Evolutionary conservation across 2,113 vertebrate genomes (phyloP).

Genomic region (Pseudopipra pipra): DNA sequence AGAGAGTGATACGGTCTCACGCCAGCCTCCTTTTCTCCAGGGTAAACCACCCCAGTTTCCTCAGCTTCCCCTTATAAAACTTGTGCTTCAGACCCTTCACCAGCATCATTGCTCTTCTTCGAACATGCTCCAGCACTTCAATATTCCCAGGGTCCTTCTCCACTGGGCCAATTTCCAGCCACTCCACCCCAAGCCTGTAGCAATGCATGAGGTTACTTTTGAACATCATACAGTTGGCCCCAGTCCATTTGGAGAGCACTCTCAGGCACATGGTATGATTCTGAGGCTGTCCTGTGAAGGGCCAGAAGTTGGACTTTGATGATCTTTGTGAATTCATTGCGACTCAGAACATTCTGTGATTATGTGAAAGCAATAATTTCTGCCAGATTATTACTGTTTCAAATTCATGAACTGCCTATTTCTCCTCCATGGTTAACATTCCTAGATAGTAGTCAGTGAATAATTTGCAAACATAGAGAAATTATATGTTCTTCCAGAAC

Average conservation of each 20-base stretch:
- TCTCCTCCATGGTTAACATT: not conserved
- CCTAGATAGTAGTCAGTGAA: not conserved
- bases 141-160: not conserved
- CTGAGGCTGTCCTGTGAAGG: not conserved
- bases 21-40: not conserved
- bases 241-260: not conserved
- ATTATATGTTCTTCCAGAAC: not conserved
- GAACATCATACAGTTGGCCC: fast-evolving
- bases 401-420: not conserved
- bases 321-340: not conserved
- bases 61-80: not conserved
- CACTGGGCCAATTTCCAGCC: not conserved
- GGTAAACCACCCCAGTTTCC: not conserved
- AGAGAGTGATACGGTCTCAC: not conserved
- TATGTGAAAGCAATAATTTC: not conserved
- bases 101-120: not conserved
- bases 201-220: fast-evolving
- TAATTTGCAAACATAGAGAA: not conserved
- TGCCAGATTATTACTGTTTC: not conserved
- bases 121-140: not conserved
- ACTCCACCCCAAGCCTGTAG: not conserved
- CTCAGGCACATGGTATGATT: not conserved
- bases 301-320: not conserved
- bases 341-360: not conserved
- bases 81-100: not conserved